A percentile compares a stretch with the other conserved stretches of the same genome.
phyloP scores from a whole-genome alignment of 2,888 invertebrate genomes.

The Nymphalis c-album region DNA sequence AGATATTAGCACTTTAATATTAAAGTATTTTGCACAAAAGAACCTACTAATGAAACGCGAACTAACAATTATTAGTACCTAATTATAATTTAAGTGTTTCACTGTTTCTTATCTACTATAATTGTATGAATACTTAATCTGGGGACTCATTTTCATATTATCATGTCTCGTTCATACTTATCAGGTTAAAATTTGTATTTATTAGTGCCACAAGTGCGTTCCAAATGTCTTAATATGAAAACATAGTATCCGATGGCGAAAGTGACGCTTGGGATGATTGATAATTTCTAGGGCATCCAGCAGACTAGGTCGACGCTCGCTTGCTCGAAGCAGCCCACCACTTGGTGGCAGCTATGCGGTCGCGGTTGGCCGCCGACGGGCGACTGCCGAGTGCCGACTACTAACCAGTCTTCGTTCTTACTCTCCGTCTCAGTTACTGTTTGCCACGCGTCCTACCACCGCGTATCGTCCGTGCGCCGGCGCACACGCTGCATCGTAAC shows the following conservation, averaged over 20 bases:
- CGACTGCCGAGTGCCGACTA: slow-evolving; percentile 16
- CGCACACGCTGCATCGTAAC: slow-evolving; percentile 26
- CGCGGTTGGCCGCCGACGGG: slow-evolving; percentile 38
- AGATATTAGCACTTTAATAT: too few species aligned
- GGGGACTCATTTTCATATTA: too few species aligned
- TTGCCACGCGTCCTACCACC: slow-evolving; percentile 41
- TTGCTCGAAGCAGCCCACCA: slow-evolving; percentile 29
- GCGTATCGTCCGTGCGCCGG: slow-evolving; percentile 26
- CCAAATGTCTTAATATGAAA: slow-evolving; percentile 37
- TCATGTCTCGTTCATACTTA: too few species aligned
- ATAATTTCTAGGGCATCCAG: slow-evolving; percentile 65
- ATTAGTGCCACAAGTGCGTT: not conserved
- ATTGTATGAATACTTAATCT: too few species aligned
- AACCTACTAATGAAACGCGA: too few species aligned
- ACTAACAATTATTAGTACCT: too few species aligned
- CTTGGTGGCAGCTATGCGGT: slow-evolving; percentile 32
- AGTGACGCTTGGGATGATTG: slow-evolving; percentile 56
- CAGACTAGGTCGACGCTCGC: slow-evolving; percentile 44
- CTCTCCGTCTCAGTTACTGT: slow-evolving; percentile 19
- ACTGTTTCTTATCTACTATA: too few species aligned
- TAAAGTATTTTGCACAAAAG: too few species aligned
- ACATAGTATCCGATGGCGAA: slow-evolving; percentile 61
- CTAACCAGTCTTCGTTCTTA: slow-evolving; percentile 12
- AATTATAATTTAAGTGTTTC: too few species aligned
- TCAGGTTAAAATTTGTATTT: not conserved